Conservation (phyloP, 92 coral and sea anemone species). For the Parazoanthus darwini region DNA sequence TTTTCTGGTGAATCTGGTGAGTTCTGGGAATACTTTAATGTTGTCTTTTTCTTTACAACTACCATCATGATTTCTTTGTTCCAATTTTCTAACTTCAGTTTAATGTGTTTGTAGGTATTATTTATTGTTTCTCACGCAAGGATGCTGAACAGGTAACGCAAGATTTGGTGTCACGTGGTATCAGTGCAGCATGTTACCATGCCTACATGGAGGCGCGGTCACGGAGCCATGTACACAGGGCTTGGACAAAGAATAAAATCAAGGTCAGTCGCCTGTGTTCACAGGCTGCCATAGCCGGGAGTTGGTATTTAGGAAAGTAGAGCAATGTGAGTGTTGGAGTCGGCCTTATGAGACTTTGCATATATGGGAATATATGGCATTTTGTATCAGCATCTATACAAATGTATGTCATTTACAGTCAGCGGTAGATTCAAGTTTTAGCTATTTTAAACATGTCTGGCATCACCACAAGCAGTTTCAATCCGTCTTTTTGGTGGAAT, state of each 20-base stretch:
- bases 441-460: too few species aligned
- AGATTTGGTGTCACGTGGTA: conserved; percentile 60
- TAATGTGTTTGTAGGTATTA: conserved; percentile 61
- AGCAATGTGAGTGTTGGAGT: background rate
- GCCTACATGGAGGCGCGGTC: conserved; percentile 77
- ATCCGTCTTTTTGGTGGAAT: too few species aligned
- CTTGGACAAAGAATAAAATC: conserved; percentile 81
- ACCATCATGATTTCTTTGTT: background rate
- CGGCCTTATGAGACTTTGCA: background rate
- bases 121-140: conserved; percentile 90
- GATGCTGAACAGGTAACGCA: conserved; percentile 82
- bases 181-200: conserved; percentile 94
- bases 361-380: too few species aligned
- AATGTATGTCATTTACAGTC: too few species aligned
- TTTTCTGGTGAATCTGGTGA: conserved; percentile 88
- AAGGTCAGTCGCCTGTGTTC: conserved; percentile 54
- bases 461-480: too few species aligned
- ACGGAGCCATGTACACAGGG: conserved; percentile 81
- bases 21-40: background rate
- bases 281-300: background rate
- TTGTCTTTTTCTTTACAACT: background rate
- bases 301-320: background rate
- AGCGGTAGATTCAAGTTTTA: too few species aligned
- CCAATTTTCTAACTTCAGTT: too few species aligned
- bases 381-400: too few species aligned